Evolutionary conservation across 2,113 vertebrate species (phyloP).

Genomic region (Panthera tigris): DNA sequence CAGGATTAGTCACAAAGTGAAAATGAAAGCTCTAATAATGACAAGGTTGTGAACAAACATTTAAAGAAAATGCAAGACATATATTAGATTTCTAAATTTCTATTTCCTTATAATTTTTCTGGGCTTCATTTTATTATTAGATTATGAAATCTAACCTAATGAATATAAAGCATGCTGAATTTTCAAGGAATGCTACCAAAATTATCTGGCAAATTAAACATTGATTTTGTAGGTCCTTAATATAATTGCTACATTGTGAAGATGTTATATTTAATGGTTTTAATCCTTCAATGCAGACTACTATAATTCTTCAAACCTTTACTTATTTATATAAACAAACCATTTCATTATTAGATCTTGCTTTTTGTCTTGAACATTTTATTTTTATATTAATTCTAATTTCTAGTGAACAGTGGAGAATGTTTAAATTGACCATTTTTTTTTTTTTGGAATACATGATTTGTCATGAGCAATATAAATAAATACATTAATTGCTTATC

Average conservation of each 20-base stretch:
- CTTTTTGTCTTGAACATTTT: constrained; percentile 42
- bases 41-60: constrained; percentile 72
- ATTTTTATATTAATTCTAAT: constrained; percentile 19
- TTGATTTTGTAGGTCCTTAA: neutral
- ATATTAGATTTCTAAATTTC: neutral
- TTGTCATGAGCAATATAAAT: constrained; percentile 70
- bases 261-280: neutral
- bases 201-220: neutral
- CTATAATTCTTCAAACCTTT: neutral
- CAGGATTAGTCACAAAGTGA: constrained; percentile 63
- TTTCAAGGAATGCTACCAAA: neutral
- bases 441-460: constrained; percentile 40
- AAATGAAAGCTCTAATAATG: constrained; percentile 70
- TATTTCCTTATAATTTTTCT: neutral
- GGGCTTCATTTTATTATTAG: constrained; percentile 26
- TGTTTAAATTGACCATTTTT: constrained; percentile 57
- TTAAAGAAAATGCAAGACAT: constrained; percentile 55
- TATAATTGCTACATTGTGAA: neutral
- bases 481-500: constrained; percentile 78
- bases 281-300: neutral
- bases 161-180: neutral
- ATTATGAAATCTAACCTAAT: constrained; percentile 3
- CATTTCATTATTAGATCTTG: neutral
- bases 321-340: neutral
- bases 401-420: constrained; percentile 25